Base-by-base conservation (phyloP, 2,888 invertebrate genomes). In the Watsonalla cultraria region DNA sequence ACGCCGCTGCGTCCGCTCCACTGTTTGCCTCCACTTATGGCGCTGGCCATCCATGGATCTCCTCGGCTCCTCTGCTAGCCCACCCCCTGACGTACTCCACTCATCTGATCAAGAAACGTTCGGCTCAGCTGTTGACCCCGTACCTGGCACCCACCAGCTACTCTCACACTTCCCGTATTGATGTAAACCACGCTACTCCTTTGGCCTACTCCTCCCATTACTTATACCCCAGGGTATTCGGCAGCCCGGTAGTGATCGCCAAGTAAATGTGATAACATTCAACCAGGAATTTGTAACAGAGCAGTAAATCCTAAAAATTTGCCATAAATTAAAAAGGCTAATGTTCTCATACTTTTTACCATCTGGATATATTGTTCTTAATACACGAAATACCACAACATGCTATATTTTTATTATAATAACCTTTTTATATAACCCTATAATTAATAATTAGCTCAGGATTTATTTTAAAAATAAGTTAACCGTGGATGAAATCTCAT, bases 51-150 rank as follows among this genome's bases (percentile, higher is more conserved):
- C 64, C 70, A 5, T 9, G 5, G 5, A 42, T 45, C 15, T 11
- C 47, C 7, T 46, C 52, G n/a, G 35, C 55, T 11, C 55, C 56
- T 11, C 45, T 63, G 46, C 33, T 74, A 50, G 56, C 79, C 39
- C 69, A 79, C 42, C 79, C 84, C 46, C 58, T 80, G 14, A 62
- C 66, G 14, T 65, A 70, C 56, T 33, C 62, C 6, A 56, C 76
- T 6, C 82, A 84, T 55, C 70, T 78, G 14, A 84, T 84, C 54
- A 84, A 85, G 72, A 82, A 85, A 61, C 74, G 81, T 5, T 82
- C 82, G 7, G 76, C 72, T 49, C 68, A 66, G 49, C 56, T 74
- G 15, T 55, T 73, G 39, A 62, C 66, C 51, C 54, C 80, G 5
- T 73, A 74, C 63, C 51, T 77, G 11, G 74, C 78, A 9, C 78